These are phyloP conservation scores for Crambe crambe DNA, from an alignment of 37 sponge, comb jelly and placozoan species.

Conservation along the genomic window DNA sequence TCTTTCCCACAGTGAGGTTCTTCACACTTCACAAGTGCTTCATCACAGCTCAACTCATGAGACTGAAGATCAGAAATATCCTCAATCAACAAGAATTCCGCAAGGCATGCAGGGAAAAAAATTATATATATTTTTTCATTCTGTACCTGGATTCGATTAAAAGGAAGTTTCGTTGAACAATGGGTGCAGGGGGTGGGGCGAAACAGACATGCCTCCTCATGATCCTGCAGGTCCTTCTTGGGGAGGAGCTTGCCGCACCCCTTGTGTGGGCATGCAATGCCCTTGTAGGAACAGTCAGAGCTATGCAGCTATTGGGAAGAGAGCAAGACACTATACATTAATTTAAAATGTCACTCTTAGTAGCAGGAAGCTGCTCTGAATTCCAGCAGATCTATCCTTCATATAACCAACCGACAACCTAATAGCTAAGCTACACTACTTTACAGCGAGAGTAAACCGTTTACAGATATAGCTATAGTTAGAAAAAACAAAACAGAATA, in stretches of 20 bases:
- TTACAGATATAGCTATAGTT: no score
- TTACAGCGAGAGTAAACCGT: no score
- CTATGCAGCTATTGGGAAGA: slow-evolving; percentile 10
- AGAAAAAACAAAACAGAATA: no score
- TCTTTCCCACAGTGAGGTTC: not conserved
- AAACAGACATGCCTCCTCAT: slow-evolving; percentile 27
- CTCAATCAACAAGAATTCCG: not conserved
- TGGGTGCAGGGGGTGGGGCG: slow-evolving; percentile 18
- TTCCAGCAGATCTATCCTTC: no score
- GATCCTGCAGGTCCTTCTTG: slow-evolving; percentile 10
- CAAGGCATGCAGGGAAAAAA: no score
- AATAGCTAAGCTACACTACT: no score
- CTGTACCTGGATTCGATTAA: not conserved
- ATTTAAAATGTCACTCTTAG: no score
- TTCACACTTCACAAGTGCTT: not conserved
- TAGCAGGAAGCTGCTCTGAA: no score
- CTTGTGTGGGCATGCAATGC: slow-evolving; percentile 30
- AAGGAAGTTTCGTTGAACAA: slow-evolving; percentile 19
- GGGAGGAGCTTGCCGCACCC: slow-evolving; percentile 40
- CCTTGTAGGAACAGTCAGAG: slow-evolving; percentile 37
- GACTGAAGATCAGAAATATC: not conserved
- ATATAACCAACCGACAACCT: no score
- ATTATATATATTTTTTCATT: no score
- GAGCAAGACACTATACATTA: not conserved
- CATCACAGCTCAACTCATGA: not conserved